A percentile compares a stretch with the other conserved stretches of the same genome.
phyloP scores from a whole-genome alignment of 1,140 invertebrate genomes.

The Plodia interpunctella region DNA sequence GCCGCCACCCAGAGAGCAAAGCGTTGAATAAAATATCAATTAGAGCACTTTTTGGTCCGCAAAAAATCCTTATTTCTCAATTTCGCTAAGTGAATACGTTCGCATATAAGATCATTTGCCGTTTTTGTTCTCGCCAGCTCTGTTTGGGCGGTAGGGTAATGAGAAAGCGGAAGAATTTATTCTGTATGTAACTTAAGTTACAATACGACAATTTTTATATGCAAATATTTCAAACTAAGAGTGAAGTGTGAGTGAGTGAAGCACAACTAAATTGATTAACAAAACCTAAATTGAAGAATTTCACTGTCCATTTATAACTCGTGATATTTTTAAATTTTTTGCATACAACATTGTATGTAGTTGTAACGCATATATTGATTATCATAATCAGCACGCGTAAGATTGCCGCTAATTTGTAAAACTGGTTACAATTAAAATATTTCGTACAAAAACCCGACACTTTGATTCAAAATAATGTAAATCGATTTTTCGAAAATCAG shows the following conservation, averaged over 20 bases:
- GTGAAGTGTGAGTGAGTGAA: too few species aligned
- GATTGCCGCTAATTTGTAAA: not conserved
- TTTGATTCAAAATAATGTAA: not conserved
- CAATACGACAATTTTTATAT: slow-evolving; percentile 10
- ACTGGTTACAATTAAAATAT: slow-evolving; percentile 6
- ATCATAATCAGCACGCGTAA: not conserved
- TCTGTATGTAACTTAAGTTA: slow-evolving; percentile 41
- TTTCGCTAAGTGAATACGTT: slow-evolving; percentile 70
- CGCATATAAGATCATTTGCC: slow-evolving; percentile 64
- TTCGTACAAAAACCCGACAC: not conserved
- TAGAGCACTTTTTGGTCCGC: slow-evolving; percentile 55
- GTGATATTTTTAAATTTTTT: too few species aligned
- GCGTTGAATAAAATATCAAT: slow-evolving; percentile 73
- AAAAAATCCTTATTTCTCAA: slow-evolving; percentile 70
- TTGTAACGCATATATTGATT: not conserved
- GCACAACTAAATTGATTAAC: too few species aligned
- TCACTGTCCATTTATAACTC: too few species aligned
- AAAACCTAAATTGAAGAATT: too few species aligned
- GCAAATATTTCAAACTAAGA: not conserved
- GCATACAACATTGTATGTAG: too few species aligned
- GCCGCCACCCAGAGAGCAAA: slow-evolving; percentile 65
- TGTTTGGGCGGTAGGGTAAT: slow-evolving; percentile 70
- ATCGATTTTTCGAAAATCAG: slow-evolving; percentile 5
- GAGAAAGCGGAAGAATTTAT: slow-evolving; percentile 63
- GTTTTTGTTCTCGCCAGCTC: slow-evolving; percentile 57